Base-by-base conservation (phyloP, 2,888 invertebrate species). In the Caprella mutica region DNA sequence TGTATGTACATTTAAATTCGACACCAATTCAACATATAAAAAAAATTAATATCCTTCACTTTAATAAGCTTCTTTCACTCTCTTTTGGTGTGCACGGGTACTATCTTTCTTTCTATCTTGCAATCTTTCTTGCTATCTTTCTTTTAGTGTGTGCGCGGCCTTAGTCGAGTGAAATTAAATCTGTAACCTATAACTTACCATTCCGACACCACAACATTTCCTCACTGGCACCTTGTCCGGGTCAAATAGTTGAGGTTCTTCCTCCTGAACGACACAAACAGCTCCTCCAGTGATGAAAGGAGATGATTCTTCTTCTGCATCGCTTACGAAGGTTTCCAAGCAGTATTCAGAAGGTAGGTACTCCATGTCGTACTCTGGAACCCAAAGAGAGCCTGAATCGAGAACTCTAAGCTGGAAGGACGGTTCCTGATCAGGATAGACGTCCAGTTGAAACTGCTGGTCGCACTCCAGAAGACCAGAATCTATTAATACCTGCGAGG, bases 171-270 rank as follows among this genome's bases (percentile, higher is more conserved):
- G n/a, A n/a, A n/a, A n/a, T 35, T 8, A 19, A 6, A 8, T 1
- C n/a, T 35, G 21, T 6, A 8, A 2, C 3, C 19, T n/a, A 14
- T 12, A n/a, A 14, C 57, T 30, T 52, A 63, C 63, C 63, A 59
- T 54, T 40, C 58, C 40, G 9, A 56, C 56, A 48, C 55, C 51
- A 51, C 63, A 63, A 38, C 63, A 63, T 23, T 63, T 63, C 57
- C 63, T 63, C 38, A 63, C 55, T 30, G 63, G 57, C 39, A 63
- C 51, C 46, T 63, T 63, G 39, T 52, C 52, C 24, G 63, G 57
- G 21, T 63, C 63, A 30, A 59, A 63, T 1, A 59, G 52, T 27
- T 63, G 59, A 27, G 59, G 57, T 14, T 48, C 48, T 21, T 48
- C 48, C 19, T 48, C 48, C 30, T 48, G 48, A 9, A 48, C 48